Base-by-base conservation (phyloP, 2,113 vertebrate genomes). In the Phocoena sinus region DNA sequence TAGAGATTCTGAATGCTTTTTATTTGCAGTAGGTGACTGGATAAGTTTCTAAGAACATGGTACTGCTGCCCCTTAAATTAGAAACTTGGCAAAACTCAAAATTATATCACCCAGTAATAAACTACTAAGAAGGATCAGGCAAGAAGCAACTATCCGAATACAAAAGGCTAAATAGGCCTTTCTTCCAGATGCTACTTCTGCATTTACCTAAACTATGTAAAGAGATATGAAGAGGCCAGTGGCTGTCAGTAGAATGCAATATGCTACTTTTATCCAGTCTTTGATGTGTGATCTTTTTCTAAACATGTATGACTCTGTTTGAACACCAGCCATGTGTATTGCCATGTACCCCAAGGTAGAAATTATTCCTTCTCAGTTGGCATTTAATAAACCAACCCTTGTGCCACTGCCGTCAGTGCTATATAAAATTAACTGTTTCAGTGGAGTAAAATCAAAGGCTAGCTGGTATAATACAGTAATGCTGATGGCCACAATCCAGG, bases 351-450 rank as follows among this genome's bases (percentile, higher is more conserved):
- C 99, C 1, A 98, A 71, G 0, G 98, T 96, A 28, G 99, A 99
- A 87, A 99, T 99, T 79, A 99, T 96, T 0, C 99, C 99, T 96
- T 99, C 99, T 97, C 99, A 98, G 98, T 99, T 99, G 76, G 99
- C 99, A 17, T 99, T 98, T 28, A 99, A 80, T 87, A 99, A 99
- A 80, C 99, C 99, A 47, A 28, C 82, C n/a, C 99, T 98, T 0
- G 98, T 97, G 26, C 86, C 98, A 17, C 97, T 98, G 90, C 99
- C 98, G 33, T 99, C 97, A 26, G 98, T 98, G 5, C 99, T 99
- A 14, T 99, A 98, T 60, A 99, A 97, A 80, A 99, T 98, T 76
- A 99, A 99, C 12, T 0, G 60, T 96, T 99, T 99, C 50, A 99
- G 98, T 36, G 98, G 98, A 2, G 99, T 98, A 0, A 98, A 97